phyloP scores from a whole-genome alignment of 2,113 vertebrate species.

The Pangasianodon hypophthalmus region DNA sequence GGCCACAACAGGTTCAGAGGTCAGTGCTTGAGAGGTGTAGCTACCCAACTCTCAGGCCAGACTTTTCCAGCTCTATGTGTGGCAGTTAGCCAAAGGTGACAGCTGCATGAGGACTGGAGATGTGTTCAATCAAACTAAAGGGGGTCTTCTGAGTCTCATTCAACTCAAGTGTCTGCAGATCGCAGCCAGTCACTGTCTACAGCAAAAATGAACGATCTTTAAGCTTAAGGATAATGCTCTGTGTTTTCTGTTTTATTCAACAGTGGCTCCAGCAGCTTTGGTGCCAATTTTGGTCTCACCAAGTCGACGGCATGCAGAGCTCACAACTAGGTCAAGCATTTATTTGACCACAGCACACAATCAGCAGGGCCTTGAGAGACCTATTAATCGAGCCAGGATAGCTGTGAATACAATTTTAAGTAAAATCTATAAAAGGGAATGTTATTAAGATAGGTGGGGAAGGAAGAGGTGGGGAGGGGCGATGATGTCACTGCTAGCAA shows the following conservation, averaged over 20 bases:
- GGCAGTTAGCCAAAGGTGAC: conserved; percentile 66
- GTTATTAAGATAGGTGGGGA: conserved; percentile 34
- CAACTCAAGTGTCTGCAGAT: conserved; percentile 40
- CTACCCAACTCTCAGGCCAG: conserved; percentile 55
- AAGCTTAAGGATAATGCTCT: not conserved
- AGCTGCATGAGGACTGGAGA: conserved; percentile 44
- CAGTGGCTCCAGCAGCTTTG: conserved; percentile 21
- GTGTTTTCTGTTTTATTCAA: conserved; percentile 15
- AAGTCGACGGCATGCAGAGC: conserved; percentile 8
- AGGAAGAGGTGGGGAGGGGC: conserved; percentile 37
- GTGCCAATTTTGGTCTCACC: conserved; percentile 19
- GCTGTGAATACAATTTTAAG: conserved; percentile 23
- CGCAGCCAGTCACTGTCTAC: conserved; percentile 17
- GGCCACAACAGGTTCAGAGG: conserved; percentile 52
- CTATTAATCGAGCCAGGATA: conserved; percentile 14
- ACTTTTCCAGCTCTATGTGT: conserved; percentile 64
- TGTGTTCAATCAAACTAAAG: conserved; percentile 58
- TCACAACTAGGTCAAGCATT: conserved; percentile 49
- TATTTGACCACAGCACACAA: conserved; percentile 21
- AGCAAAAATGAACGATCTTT: conserved; percentile 14
- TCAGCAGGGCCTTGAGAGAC: conserved; percentile 6
- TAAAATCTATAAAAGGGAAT: conserved; percentile 16
- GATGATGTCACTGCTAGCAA: conserved; percentile 59
- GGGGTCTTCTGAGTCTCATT: conserved; percentile 46
- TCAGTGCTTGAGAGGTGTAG: conserved; percentile 62